Percentiles rank a stretch among this genome's conserved stretches.
phyloP scores from a whole-genome alignment of 2,888 invertebrate genomes.

The Camptogramma bilineatum region DNA sequence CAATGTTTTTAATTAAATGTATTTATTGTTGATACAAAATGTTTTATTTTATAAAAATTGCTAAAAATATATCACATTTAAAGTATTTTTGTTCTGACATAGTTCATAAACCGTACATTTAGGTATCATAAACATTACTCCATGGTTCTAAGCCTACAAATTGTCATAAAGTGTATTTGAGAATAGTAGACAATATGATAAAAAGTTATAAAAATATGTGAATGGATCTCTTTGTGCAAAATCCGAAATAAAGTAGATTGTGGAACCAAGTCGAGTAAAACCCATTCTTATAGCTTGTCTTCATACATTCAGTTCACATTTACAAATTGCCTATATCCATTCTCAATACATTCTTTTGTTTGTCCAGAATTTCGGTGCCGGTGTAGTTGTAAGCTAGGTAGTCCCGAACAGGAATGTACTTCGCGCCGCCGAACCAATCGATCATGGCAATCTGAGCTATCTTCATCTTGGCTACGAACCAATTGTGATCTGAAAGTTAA shows the following conservation, averaged over 20 bases:
- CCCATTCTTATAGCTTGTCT: no score
- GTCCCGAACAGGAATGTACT: conserved; percentile 87
- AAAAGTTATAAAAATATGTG: no score
- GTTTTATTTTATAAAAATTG: conserved; percentile 33
- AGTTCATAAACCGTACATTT: no score
- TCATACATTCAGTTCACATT: neutral
- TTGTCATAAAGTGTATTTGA: no score
- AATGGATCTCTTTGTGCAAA: no score
- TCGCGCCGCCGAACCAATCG: conserved; percentile 93
- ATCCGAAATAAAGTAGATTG: no score
- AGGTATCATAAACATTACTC: no score
- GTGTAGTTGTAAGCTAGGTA: conserved; percentile 86
- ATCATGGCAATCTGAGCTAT: conserved; percentile 90
- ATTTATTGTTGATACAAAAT: conserved; percentile 32
- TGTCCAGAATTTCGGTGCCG: conserved; percentile 64
- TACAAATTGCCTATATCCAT: conserved; percentile 18
- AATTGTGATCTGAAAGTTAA: conserved; percentile 88
- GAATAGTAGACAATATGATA: no score
- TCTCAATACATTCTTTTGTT: conserved; percentile 46
- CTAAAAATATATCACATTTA: conserved; percentile 36
- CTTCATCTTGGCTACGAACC: conserved; percentile 91
- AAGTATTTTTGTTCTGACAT: conserved; percentile 1
- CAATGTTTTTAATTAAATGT: conserved; percentile 34
- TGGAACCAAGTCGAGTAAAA: no score
- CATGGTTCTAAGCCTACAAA: no score